These are phyloP conservation scores for Hoplodrina ambigua DNA, from an alignment of 2,888 invertebrate species.

Conservation along the genomic window DNA sequence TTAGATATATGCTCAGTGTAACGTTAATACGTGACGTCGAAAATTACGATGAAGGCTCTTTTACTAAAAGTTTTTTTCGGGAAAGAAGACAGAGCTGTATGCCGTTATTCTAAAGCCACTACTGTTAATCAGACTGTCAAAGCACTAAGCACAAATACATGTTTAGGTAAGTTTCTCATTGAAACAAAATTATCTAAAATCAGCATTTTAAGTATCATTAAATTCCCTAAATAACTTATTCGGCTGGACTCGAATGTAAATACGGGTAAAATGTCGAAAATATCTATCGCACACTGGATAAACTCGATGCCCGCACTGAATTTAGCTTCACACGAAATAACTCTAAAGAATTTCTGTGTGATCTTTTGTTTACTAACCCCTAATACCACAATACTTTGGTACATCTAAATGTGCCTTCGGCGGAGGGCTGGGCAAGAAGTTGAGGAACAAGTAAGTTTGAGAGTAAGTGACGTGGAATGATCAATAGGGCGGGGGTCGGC, in stretches of 20 bases:
- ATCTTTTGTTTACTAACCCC: slow-evolving; percentile 43
- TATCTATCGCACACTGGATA: neutral
- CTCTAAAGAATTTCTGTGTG: slow-evolving; percentile 36
- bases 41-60: neutral
- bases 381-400: slow-evolving; percentile 37
- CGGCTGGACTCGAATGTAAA: neutral
- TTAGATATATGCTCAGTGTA: neutral
- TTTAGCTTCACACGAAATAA: slow-evolving; percentile 26
- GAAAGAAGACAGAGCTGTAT: neutral
- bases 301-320: slow-evolving; percentile 18
- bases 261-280: neutral
- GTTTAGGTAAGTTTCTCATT: neutral
- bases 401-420: slow-evolving; percentile 57
- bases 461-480: slow-evolving; percentile 83
- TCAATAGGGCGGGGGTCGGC: slow-evolving; percentile 79
- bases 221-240: neutral
- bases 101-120: neutral
- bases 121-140: neutral
- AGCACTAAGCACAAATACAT: neutral
- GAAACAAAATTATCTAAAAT: neutral
- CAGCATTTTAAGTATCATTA: neutral
- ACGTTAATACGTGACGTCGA: slow-evolving; percentile 5
- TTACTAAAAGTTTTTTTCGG: slow-evolving; percentile 7
- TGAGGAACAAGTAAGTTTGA: slow-evolving; percentile 74
- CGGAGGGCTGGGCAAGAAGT: slow-evolving; percentile 65